phyloP scores from a whole-genome alignment of 2,888 invertebrate species.

The Micropterix aruncella region DNA sequence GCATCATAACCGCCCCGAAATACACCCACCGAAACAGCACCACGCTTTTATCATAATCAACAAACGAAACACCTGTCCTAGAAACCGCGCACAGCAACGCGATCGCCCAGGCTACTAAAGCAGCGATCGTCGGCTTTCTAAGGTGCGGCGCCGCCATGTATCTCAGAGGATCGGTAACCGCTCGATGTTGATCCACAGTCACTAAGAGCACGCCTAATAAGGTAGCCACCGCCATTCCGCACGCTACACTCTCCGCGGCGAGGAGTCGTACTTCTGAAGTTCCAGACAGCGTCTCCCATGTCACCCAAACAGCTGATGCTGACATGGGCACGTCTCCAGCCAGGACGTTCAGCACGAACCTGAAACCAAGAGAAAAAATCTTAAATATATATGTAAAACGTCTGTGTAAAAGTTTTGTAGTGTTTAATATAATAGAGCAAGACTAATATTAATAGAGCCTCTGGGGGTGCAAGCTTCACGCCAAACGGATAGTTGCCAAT shows the following conservation, averaged over 20 bases:
- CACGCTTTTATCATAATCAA: too few relatives aligned
- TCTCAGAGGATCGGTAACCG: slow-evolving; percentile 36
- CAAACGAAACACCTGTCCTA: slow-evolving; percentile 18
- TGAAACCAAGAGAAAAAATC: too few relatives aligned
- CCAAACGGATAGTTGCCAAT: too few relatives aligned
- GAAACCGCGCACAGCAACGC: slow-evolving; percentile 26
- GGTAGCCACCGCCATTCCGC: slow-evolving; percentile 26
- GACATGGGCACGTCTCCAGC: slow-evolving; percentile 36
- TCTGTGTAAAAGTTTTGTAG: too few relatives aligned
- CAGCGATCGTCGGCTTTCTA: slow-evolving; percentile 29
- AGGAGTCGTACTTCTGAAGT: slow-evolving; percentile 41
- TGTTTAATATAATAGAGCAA: too few relatives aligned
- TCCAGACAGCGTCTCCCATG: slow-evolving; percentile 35
- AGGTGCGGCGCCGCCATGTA: slow-evolving; percentile 35
- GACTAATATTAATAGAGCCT: too few relatives aligned
- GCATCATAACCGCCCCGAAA: slow-evolving; percentile 7
- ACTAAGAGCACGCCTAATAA: slow-evolving; percentile 30
- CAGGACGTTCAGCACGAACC: slow-evolving; percentile 48
- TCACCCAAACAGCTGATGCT: slow-evolving; percentile 33
- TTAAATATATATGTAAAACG: too few relatives aligned
- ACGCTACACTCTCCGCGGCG: slow-evolving; percentile 25
- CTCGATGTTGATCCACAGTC: slow-evolving; percentile 39
- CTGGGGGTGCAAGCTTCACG: too few relatives aligned
- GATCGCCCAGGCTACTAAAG: slow-evolving; percentile 40
- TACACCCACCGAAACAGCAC: slow-evolving; percentile 5